phyloP scores from a whole-genome alignment of 2,888 invertebrate species.

The Nemoura dubitans region DNA sequence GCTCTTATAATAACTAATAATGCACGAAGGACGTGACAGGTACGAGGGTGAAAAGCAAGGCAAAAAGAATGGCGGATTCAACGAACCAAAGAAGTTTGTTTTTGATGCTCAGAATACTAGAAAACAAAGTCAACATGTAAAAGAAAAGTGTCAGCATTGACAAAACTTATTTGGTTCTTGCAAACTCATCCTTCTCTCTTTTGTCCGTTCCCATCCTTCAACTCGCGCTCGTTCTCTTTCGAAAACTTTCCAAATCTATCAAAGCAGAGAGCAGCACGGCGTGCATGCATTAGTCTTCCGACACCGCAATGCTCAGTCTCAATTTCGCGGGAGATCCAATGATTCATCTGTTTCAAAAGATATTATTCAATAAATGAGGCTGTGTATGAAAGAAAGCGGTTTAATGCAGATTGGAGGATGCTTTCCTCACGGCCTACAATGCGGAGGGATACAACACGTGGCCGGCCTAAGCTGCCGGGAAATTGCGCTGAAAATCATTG shows the following conservation, averaged over 20 bases:
- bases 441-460: neutral
- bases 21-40: neutral
- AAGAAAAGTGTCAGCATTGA: conserved; percentile 43
- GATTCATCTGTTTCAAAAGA: conserved; percentile 5
- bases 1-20: neutral
- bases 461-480: neutral
- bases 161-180: conserved; percentile 40
- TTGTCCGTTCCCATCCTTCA: conserved; percentile 10
- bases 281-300: conserved; percentile 31
- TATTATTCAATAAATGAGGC: conserved; percentile 7
- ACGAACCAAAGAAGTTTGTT: neutral
- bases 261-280: neutral
- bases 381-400: neutral
- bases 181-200: conserved; percentile 38
- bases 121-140: conserved; percentile 39
- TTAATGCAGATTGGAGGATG: neutral
- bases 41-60: neutral
- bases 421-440: too few species aligned
- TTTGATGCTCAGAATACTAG: conserved; percentile 16
- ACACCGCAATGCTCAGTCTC: conserved; percentile 34
- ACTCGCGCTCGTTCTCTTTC: conserved; percentile 27
- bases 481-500: neutral
- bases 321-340: conserved; percentile 24
- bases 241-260: conserved; percentile 42
- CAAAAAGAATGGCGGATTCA: neutral